Conservation (phyloP, 2,888 invertebrate genomes). For the Eucriotettix oculatus region DNA sequence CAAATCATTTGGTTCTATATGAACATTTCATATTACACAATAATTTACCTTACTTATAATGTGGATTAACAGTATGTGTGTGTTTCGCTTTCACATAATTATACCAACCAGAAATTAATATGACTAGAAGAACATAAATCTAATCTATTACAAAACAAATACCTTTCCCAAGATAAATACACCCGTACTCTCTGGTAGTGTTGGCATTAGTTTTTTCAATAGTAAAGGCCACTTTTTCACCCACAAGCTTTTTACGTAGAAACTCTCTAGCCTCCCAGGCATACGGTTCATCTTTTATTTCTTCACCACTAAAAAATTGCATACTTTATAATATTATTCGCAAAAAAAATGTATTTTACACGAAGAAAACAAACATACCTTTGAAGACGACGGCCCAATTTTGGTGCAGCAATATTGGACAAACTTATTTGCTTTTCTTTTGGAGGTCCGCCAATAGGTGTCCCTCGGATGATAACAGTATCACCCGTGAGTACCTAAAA, state of each 20-base stretch:
- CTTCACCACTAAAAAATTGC: constrained; percentile 34
- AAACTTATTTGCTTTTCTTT: constrained; percentile 84
- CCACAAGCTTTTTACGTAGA: constrained; percentile 78
- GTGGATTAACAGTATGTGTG: too few relatives aligned
- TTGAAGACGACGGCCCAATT: constrained; percentile 45
- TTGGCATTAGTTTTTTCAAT: constrained; percentile 61
- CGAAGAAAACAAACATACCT: neutral
- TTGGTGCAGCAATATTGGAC: constrained; percentile 82
- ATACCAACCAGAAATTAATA: too few relatives aligned
- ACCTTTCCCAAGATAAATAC: constrained; percentile 72
- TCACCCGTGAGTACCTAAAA: constrained; percentile 89
- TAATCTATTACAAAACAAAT: constrained; percentile 15
- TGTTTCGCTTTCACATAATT: too few relatives aligned
- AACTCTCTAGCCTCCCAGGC: constrained; percentile 98
- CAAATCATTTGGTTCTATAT: too few relatives aligned
- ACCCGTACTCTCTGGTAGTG: constrained; percentile 74
- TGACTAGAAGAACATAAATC: too few relatives aligned
- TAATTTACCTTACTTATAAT: too few relatives aligned
- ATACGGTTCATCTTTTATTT: constrained; percentile 77
- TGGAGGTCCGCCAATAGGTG: constrained; percentile 69
- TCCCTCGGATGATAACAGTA: constrained; percentile 77
- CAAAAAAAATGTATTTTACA: neutral
- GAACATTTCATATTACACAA: too few relatives aligned
- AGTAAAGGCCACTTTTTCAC: constrained; percentile 74
- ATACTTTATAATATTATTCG: neutral